Base-by-base conservation (phyloP, 2,888 invertebrate genomes). In the Lissonota sp. region DNA sequence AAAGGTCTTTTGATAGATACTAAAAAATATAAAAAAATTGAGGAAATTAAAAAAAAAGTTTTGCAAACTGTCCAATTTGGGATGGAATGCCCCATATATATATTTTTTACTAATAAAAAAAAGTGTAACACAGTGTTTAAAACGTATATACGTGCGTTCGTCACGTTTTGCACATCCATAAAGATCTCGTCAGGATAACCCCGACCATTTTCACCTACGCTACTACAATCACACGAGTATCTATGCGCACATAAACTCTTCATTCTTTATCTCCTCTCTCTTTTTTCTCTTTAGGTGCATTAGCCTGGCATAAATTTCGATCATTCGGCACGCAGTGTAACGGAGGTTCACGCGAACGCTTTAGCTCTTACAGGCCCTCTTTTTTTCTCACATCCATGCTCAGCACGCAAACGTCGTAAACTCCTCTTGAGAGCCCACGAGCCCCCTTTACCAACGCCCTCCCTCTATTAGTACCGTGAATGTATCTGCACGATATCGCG, bases 401-500 rank as follows among this genome's bases (percentile, higher is more conserved):
- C 26, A 5, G 53, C 62, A 73, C 55, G 55, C 53, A 63, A 16
- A 40, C 42, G 37, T 44, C 55, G 42, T 53, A 55, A 72, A 51
- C 44, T 26, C 10, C 7, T 49, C 1, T 63, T 10, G 37, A n/a
- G 6, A 63, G 26, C 6, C 6, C 63, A 40, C 14, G 26, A 16
- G 7, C 16, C 14, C 16, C 5, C 46, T 63, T 1, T 26, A 10
- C 51, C 37, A 42, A 26, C 6, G 4, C 7, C 12, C 39, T 37
- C 37, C 16, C 44, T 53, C 53, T 53, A 7, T 42, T 44, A 69
- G 39, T 55, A 66, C 67, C 84, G 69, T 77, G 63, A 73, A 72
- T 80, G 76, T 83, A 73, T 77, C 80, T 80, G 79, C 80, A 76
- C 74, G 55, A 57, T 58, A 70, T 76, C 71, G 55, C 58, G 70